These are phyloP conservation scores for Aromia moschata DNA, from an alignment of 2,888 invertebrate species.

Conservation along the genomic window DNA sequence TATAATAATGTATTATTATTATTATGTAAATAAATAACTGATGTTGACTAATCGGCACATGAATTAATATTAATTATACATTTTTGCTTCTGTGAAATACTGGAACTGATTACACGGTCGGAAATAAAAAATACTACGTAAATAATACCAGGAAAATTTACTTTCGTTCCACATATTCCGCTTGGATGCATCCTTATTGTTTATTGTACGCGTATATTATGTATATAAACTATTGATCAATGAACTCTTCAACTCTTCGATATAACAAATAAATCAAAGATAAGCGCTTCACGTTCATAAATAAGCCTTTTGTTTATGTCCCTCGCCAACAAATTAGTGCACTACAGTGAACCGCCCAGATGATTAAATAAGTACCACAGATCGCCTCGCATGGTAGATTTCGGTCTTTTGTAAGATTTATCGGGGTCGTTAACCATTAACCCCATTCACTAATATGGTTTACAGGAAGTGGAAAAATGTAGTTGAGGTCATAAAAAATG, in stretches of 20 bases:
- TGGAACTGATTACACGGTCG: too few species aligned
- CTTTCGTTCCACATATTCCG: neutral
- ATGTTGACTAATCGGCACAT: too few species aligned
- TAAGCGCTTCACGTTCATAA: conserved; percentile 22
- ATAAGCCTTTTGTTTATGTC: conserved; percentile 17
- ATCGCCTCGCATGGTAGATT: neutral
- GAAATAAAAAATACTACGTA: too few species aligned
- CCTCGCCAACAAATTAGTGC: conserved; percentile 22
- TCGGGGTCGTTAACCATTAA: conserved; percentile 11
- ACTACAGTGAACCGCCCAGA: neutral
- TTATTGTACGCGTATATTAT: too few species aligned
- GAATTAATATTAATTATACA: too few species aligned
- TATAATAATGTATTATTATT: too few species aligned
- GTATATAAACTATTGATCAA: conserved; percentile 6
- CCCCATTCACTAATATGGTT: conserved; percentile 1
- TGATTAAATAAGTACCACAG: neutral
- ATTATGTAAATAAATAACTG: too few species aligned
- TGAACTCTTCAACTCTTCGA: conserved; percentile 20
- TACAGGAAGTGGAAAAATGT: neutral
- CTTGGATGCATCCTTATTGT: conserved; percentile 11
- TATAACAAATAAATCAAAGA: conserved; percentile 21
- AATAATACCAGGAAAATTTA: neutral
- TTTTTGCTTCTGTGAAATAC: too few species aligned
- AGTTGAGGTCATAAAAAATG: too few species aligned
- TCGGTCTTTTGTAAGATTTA: neutral